Evolutionary conservation across 2,797 vertebrate genomes (phyloP), one percentile per base, ranked within the genome.

Genomic region (Lagocephalus sceleratus): DNA sequence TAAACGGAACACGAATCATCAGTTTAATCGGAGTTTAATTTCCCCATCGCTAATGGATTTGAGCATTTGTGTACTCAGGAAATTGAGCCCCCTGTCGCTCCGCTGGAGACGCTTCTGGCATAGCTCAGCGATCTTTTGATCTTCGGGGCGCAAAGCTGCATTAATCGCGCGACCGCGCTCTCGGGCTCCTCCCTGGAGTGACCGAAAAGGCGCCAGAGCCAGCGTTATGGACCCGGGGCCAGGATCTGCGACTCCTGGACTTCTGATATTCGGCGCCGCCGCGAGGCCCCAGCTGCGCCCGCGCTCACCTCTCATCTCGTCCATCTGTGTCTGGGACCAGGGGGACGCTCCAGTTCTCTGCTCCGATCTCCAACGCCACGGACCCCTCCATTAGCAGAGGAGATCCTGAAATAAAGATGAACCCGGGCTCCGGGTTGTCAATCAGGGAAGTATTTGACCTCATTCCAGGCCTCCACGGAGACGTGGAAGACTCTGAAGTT

Each of bases 311-410:
- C 81, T 85, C 77, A 83, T 86, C 75, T 76, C 66, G 68, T 76
- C 82, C 81, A 84, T 89, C 84, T 87, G 84, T 79, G 76, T 73
- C 75, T 80, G 81, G 74, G 78, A 80, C 81, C 60, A 59, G 14
- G n/a, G 71, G 71, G 78, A 60, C 75, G 77, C 83, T 79, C 54
- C 32, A 69, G 57, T 71, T 57, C 19, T 63, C 60, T 51, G 45
- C 9, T 41, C 42, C 55, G 0, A 54, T 48, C 56, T 42, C 50
- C 23, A 25, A 29, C 47, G 43, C 59, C 58, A 50, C 56, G 55
- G 48, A 61, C 52, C 47, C 20, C 46, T 25, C 42, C 32, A 48
- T 51, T 53, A 64, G 48, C 63, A 40, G 59, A 69, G 38, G 39
- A 0, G 1, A 54, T 52, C 26, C 43, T 51, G 47, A 68, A 79